A percentile compares a stretch with the other conserved stretches of the same genome.
Evolutionary conservation across 1,140 invertebrate genomes (phyloP).

Genomic region (Drosophila parvula): DNA sequence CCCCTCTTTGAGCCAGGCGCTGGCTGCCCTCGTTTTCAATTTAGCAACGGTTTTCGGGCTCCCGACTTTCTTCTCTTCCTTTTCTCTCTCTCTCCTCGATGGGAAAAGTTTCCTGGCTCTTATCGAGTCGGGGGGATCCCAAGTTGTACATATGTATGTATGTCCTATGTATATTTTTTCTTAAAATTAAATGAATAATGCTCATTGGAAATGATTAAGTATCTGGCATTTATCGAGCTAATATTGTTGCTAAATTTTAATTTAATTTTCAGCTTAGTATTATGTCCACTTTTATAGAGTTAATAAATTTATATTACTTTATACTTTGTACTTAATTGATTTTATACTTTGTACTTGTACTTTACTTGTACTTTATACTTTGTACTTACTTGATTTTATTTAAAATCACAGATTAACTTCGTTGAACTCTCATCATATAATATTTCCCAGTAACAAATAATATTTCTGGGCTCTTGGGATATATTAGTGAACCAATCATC

Average conservation of each 20-base stretch:
- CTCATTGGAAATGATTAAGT: neutral
- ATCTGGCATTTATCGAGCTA: too few species aligned
- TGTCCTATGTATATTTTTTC: neutral
- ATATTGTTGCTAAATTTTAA: neutral
- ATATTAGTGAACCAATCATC: conserved; percentile 3
- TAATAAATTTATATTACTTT: too few species aligned
- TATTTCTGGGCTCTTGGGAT: neutral
- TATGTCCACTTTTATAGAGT: too few species aligned
- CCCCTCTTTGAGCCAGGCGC: conserved; percentile 13
- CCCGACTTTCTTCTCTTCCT: conserved; percentile 1
- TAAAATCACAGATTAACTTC: neutral
- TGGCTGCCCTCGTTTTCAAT: conserved; percentile 47
- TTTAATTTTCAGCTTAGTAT: neutral
- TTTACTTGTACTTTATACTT: too few species aligned
- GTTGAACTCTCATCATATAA: neutral
- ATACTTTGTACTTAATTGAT: neutral
- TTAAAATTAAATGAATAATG: neutral
- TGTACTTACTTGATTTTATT: neutral
- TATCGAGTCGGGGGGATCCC: conserved; percentile 18
- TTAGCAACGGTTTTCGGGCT: conserved; percentile 17
- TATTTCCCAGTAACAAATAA: neutral
- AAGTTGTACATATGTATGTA: neutral
- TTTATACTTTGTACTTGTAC: too few species aligned
- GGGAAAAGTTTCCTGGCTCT: conserved; percentile 10
- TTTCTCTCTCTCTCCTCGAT: conserved; percentile 4